phyloP scores from a whole-genome alignment of 2,888 invertebrate species.

The Congeria kusceri region DNA sequence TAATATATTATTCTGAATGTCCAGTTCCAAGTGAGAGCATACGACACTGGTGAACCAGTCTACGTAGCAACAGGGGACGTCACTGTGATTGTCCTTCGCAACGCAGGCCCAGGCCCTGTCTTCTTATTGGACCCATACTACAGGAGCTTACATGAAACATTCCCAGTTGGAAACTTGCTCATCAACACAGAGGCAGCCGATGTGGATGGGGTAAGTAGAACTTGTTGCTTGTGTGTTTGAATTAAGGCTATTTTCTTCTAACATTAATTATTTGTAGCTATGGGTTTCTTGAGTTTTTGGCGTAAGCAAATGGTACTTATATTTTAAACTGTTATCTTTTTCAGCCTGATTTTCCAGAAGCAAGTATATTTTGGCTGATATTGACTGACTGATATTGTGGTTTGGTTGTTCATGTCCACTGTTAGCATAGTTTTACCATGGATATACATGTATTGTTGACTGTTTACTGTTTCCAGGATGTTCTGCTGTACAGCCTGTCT shows the following conservation, averaged over 20 bases:
- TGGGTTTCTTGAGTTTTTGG: no score
- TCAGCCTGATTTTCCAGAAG: no score
- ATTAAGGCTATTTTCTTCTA: no score
- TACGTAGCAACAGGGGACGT: constrained; percentile 71
- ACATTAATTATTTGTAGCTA: no score
- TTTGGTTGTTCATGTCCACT: no score
- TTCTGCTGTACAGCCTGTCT: constrained; percentile 41
- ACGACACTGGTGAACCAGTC: constrained; percentile 74
- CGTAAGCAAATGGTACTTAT: no score
- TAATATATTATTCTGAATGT: not conserved
- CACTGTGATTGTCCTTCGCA: constrained; percentile 74
- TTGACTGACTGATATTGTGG: no score
- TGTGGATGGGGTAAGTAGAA: constrained; percentile 64
- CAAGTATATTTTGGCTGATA: no score
- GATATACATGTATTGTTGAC: no score
- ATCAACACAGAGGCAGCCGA: constrained; percentile 66
- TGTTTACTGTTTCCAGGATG: constrained; percentile 51
- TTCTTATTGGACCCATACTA: constrained; percentile 46
- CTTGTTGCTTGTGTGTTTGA: not conserved
- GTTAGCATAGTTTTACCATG: no score
- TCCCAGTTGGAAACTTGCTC: constrained; percentile 33
- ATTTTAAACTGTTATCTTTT: no score
- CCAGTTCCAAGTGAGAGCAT: constrained; percentile 69
- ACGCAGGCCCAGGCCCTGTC: constrained; percentile 61
- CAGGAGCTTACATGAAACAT: constrained; percentile 45